Base-by-base conservation (phyloP, 2,797 vertebrate species). In the Lerista edwardsae region DNA sequence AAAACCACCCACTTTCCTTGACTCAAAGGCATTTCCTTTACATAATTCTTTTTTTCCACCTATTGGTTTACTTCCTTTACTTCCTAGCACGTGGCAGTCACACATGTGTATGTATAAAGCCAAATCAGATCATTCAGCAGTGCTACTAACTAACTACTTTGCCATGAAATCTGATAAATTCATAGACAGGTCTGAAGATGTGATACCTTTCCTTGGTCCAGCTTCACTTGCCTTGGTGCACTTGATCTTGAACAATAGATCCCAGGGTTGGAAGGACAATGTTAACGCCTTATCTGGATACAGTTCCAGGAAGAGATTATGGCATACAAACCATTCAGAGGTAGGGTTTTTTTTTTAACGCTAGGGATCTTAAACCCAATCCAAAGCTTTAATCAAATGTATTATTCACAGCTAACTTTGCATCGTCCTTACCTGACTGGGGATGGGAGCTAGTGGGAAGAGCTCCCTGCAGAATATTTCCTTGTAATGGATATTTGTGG, bases 401-500 rank as follows among this genome's bases (percentile, higher is more conserved):
- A 57, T 74, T 75, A 74, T 61, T 67, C 65, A 87, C 15, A 76
- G 55, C 82, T 39, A 29, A 12, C 75, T 92, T 89, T 88, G 27
- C 84, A 47, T 25, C 83, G 27, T 84, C 29, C 15, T 25, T 79
- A 31, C 17, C 0, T 78, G 21, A n/a, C 44, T 83, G 61, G 89
- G 84, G 85, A 88, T 36, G 3, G 1, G 59, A 80, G 80, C 55
- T 78, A 87, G 76, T 88, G 47, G 23, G 44, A 80, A 65, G 44
- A 57, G 5, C 41, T 90, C 31, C 61, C 90, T 67, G n/a, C 39
- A 81, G 81, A 88, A 86, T 86, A 92, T 78, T 89, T 92, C 79
- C 68, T 85, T 85, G 78, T 91, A 92, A 92, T 90, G 59, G 90
- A 83, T 90, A 93, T 82, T 76, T 91, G 86, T 90, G 87, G 89